Percentiles rank a stretch among this genome's conserved stretches.
phyloP scores from a whole-genome alignment of 2,888 invertebrate genomes.

The Amphipoea oculea region DNA sequence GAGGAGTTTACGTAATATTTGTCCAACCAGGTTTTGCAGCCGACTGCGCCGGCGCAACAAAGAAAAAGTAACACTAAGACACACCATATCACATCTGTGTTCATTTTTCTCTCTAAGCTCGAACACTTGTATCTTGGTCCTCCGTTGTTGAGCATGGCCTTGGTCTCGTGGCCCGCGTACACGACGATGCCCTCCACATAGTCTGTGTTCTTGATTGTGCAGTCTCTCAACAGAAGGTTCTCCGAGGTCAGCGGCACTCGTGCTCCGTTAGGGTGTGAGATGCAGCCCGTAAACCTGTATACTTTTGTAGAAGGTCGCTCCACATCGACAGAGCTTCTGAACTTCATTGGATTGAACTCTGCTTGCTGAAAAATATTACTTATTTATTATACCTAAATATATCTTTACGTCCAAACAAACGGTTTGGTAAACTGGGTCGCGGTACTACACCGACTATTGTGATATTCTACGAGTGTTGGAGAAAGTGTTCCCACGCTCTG shows the following conservation, averaged over 20 bases:
- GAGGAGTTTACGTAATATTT: slow-evolving; percentile 81
- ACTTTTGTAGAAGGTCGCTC: slow-evolving; percentile 99
- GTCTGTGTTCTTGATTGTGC: slow-evolving; percentile 98
- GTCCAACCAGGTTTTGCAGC: slow-evolving; percentile 96
- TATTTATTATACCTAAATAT: slow-evolving; percentile 3
- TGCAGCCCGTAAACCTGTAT: slow-evolving; percentile 97
- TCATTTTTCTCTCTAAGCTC: slow-evolving; percentile 97
- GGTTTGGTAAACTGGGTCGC: slow-evolving; percentile 45
- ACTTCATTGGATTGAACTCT: slow-evolving; percentile 94
- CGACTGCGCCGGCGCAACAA: slow-evolving; percentile 97
- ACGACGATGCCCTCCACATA: slow-evolving; percentile 99
- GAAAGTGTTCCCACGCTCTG: slow-evolving; percentile 78
- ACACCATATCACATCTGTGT: slow-evolving; percentile 99
- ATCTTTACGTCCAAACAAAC: slow-evolving; percentile 24
- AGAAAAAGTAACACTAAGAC: slow-evolving; percentile 97
- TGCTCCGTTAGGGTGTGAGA: slow-evolving; percentile 94
- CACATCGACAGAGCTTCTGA: slow-evolving; percentile 96
- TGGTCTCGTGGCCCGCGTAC: slow-evolving; percentile 99
- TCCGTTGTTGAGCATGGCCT: slow-evolving; percentile 99
- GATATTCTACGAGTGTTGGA: slow-evolving; percentile 59
- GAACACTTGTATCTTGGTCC: slow-evolving; percentile 98
- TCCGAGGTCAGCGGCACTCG: slow-evolving; percentile 96
- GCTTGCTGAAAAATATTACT: slow-evolving; percentile 89
- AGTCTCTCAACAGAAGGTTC: slow-evolving; percentile 97
- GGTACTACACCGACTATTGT: slow-evolving; percentile 51